Percentiles rank a stretch among this genome's conserved stretches.
phyloP scores from a whole-genome alignment of 2,113 vertebrate species.

The Hucho hucho region DNA sequence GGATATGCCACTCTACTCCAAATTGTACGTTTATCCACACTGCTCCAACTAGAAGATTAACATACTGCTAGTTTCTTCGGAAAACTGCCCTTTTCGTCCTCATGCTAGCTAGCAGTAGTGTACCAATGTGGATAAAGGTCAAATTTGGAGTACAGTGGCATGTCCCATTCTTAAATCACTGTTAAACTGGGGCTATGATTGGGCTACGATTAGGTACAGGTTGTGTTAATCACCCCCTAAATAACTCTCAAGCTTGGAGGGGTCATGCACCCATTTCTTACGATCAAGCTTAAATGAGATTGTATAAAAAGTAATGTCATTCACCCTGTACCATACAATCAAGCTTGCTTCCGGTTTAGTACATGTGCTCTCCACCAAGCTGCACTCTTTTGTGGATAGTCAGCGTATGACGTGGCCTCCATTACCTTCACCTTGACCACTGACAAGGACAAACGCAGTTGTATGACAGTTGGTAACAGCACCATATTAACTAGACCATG shows the following conservation, averaged over 20 bases:
- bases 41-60: too few species aligned
- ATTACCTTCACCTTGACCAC: slow-evolving; percentile 8
- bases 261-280: too few species aligned
- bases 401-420: not conserved
- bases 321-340: not conserved
- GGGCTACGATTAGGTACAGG: not conserved
- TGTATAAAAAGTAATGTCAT: not conserved
- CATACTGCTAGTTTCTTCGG: too few species aligned
- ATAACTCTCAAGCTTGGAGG: too few species aligned
- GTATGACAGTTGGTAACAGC: slow-evolving; percentile 43
- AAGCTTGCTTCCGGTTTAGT: not conserved
- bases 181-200: not conserved
- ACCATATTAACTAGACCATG: slow-evolving; percentile 29
- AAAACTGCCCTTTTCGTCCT: too few species aligned
- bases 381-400: not conserved
- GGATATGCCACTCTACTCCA: too few species aligned
- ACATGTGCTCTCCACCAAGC: not conserved
- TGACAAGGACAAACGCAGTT: slow-evolving; percentile 19
- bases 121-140: too few species aligned
- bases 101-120: too few species aligned
- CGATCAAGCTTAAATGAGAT: too few species aligned
- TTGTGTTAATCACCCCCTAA: slow-evolving; percentile 2
- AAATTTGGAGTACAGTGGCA: too few species aligned
- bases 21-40: too few species aligned
- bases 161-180: not conserved